Percentiles rank a stretch among this genome's conserved stretches.
phyloP scores from a whole-genome alignment of 23 tunicate genomes.

The Diplosoma virens region DNA sequence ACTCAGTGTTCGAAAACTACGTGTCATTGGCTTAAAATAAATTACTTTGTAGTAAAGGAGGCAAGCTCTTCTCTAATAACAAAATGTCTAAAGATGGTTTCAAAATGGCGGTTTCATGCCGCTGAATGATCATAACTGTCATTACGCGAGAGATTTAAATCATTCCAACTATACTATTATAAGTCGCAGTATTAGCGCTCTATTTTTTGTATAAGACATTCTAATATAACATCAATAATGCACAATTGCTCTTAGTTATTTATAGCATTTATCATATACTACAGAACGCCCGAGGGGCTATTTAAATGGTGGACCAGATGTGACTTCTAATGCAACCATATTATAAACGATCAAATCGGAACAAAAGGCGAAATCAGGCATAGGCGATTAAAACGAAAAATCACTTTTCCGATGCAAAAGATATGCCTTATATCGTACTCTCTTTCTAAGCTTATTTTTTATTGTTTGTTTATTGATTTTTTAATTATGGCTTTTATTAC shows the following conservation, averaged over 20 bases:
- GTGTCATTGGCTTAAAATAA: no score
- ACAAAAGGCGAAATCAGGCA: not conserved
- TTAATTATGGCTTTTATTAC: constrained; percentile 10
- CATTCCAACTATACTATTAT: no score
- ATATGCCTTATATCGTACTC: not conserved
- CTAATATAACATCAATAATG: constrained; percentile 18
- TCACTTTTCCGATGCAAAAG: not conserved
- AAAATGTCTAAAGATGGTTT: no score
- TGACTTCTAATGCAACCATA: constrained; percentile 18
- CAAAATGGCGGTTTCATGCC: no score
- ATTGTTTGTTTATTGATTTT: constrained; percentile 13
- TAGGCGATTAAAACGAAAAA: not conserved
- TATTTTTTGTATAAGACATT: not conserved
- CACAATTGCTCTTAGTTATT: constrained; percentile 4
- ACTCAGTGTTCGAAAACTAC: no score
- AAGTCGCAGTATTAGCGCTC: no score
- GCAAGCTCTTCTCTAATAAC: no score
- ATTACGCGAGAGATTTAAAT: no score
- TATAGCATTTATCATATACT: constrained; percentile 20
- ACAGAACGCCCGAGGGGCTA: not conserved
- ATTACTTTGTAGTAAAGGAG: no score
- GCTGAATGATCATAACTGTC: no score
- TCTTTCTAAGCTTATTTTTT: not conserved
- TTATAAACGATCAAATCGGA: not conserved
- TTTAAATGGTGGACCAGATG: not conserved